A percentile compares a stretch with the other conserved stretches of the same genome.
These are phyloP conservation scores for Ctenochaetus hawaiiensis DNA, from an alignment of 2,797 vertebrate species.

Conservation along the genomic window DNA sequence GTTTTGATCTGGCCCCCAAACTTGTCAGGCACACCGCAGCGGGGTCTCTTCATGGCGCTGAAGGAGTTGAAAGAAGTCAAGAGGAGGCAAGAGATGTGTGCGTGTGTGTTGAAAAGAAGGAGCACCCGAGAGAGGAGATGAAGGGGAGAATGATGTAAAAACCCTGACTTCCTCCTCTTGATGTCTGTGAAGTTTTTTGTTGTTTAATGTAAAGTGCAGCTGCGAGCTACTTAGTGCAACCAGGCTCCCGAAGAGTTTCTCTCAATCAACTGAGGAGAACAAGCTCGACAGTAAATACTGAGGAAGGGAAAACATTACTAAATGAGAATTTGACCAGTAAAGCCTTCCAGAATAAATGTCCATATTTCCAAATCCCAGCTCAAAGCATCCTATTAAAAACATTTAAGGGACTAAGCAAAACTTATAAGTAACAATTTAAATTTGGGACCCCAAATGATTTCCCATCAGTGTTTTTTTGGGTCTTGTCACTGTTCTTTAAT, in stretches of 20 bases:
- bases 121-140: constrained; percentile 37
- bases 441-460: rapidly evolving
- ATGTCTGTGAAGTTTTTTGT: constrained; percentile 13
- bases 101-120: constrained; percentile 31
- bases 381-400: not conserved
- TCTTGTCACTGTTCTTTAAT: not conserved
- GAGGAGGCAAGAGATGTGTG: constrained; percentile 1
- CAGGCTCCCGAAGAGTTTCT: constrained; percentile 11
- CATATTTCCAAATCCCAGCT: not conserved
- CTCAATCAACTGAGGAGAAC: not conserved
- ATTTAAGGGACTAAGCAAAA: not conserved
- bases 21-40: constrained; percentile 95
- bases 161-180: not conserved
- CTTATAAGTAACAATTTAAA: not conserved
- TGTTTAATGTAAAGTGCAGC: constrained; percentile 36
- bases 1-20: constrained; percentile 92
- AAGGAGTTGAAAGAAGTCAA: constrained; percentile 39
- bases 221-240: not conserved
- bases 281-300: not conserved
- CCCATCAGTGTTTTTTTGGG: not conserved
- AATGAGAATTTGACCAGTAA: not conserved
- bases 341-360: not conserved
- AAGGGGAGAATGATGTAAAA: constrained; percentile 27
- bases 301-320: not conserved
- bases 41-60: constrained; percentile 94